phyloP scores from a whole-genome alignment of 1,140 invertebrate species.

The Drosophila santomea region DNA sequence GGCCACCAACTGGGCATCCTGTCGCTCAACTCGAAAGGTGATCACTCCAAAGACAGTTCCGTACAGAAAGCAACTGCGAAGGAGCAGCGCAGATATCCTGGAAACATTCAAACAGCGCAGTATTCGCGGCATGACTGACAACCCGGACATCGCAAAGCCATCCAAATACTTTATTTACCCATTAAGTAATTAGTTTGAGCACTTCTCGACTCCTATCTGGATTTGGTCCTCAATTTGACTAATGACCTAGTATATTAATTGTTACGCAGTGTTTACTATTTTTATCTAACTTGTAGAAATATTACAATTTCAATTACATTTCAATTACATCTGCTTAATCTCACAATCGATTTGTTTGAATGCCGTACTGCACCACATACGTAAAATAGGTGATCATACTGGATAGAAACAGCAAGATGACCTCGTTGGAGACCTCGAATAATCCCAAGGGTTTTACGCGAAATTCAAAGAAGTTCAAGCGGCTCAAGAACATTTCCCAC shows the following conservation, averaged over 20 bases:
- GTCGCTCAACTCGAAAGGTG: conserved; percentile 1
- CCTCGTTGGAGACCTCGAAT: conserved; percentile 66
- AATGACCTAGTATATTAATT: conserved; percentile 5
- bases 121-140: conserved; percentile 22
- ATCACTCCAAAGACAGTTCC: conserved; percentile 16
- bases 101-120: conserved; percentile 4
- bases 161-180: not conserved
- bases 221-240: conserved; percentile 12
- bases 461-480: conserved; percentile 58
- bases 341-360: conserved; percentile 52
- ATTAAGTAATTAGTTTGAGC: conserved; percentile 32
- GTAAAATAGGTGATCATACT: conserved; percentile 67
- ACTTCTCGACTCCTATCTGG: conserved; percentile 6
- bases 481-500: conserved; percentile 69
- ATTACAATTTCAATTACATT: not conserved
- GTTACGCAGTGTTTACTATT: not conserved
- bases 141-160: not conserved
- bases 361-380: conserved; percentile 57
- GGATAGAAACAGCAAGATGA: conserved; percentile 63
- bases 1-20: conserved; percentile 4
- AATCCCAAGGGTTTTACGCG: conserved; percentile 58
- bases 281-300: no score
- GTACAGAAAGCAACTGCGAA: conserved; percentile 15
- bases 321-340: not conserved
- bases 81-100: conserved; percentile 22